Base-by-base conservation (phyloP, 92 coral and sea anemone species). In the Palythoa heliodiscus region DNA sequence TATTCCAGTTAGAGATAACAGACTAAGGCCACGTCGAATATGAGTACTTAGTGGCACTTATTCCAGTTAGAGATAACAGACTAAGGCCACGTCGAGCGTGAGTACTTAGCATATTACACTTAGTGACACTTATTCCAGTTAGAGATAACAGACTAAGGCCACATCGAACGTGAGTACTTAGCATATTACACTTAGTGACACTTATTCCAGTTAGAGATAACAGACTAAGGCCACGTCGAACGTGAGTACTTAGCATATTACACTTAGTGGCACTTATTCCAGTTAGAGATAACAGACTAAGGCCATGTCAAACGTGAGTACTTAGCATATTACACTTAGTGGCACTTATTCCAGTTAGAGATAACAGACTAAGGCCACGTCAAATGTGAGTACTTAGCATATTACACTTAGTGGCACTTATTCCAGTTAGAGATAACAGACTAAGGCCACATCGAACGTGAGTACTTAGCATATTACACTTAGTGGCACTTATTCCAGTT, bases 251-350 rank as follows among this genome's bases (percentile, higher is more conserved):
- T n/a, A n/a, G n/a, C 87, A 94, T 17, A 95, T n/a, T n/a, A n/a
- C n/a, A n/a, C n/a, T n/a, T 95, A 53, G 98, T 95, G 11, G 98
- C 98, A 73, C n/a, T n/a, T n/a, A n/a, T 95, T 69, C 98, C 98
- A 16, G 98, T 95, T 3, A 89, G 94, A 69, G 98, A 95, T 75
- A 89, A 78, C 50, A 86, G 98, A 16, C 87, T 95, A 14, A 91
- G 78, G 76, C 97, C 98, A 88, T 86, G 93, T 17, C 92, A 93
- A 87, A 95, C 89, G 98, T 95, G 87, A 86, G 97, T 87, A 93
- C 35, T 92, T n/a, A n/a, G n/a, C 87, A 94, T 17, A 95, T n/a
- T n/a, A n/a, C n/a, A n/a, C n/a, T n/a, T 95, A 53, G 98, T 95
- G 11, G 98, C 98, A 73, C n/a, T n/a, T n/a, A n/a, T 95, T 69